Percentiles rank a stretch among this genome's conserved stretches.
Conservation (phyloP, 2,888 invertebrate genomes). For the Athalia circularis region DNA sequence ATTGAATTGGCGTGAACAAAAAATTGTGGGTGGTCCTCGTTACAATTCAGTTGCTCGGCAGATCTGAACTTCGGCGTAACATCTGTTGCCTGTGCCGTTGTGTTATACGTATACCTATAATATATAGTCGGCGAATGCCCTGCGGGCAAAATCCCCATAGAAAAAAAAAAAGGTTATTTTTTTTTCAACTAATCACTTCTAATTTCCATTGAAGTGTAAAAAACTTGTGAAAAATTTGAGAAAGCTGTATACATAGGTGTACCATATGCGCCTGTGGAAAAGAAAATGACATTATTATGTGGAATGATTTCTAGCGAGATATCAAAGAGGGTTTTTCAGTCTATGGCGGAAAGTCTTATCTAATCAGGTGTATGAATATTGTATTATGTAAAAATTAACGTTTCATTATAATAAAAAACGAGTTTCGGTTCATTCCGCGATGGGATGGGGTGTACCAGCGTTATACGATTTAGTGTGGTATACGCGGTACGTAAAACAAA, state of each 20-base stretch:
- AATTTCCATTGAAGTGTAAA: too few species aligned
- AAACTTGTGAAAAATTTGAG: too few species aligned
- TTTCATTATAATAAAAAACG: too few species aligned
- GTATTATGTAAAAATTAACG: too few species aligned
- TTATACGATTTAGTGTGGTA: not conserved
- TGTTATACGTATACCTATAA: not conserved
- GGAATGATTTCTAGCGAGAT: too few species aligned
- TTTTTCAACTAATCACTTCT: too few species aligned
- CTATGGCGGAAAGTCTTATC: too few species aligned
- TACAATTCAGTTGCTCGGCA: not conserved
- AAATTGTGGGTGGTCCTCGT: slow-evolving; percentile 33
- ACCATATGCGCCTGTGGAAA: too few species aligned
- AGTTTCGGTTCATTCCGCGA: not conserved
- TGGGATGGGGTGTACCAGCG: not conserved
- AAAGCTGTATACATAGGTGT: too few species aligned
- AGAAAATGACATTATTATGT: too few species aligned
- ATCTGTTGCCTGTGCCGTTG: slow-evolving; percentile 22
- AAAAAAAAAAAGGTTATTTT: slow-evolving; percentile 58
- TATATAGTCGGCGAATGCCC: not conserved
- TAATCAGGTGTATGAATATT: too few species aligned
- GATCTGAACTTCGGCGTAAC: slow-evolving; percentile 18
- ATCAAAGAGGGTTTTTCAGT: too few species aligned
- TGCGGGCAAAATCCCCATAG: slow-evolving; percentile 54
- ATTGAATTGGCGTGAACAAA: slow-evolving; percentile 7
- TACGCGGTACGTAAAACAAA: not conserved